Base-by-base conservation (phyloP, 2,113 vertebrate genomes). In the Plecturocebus donacophilus region DNA sequence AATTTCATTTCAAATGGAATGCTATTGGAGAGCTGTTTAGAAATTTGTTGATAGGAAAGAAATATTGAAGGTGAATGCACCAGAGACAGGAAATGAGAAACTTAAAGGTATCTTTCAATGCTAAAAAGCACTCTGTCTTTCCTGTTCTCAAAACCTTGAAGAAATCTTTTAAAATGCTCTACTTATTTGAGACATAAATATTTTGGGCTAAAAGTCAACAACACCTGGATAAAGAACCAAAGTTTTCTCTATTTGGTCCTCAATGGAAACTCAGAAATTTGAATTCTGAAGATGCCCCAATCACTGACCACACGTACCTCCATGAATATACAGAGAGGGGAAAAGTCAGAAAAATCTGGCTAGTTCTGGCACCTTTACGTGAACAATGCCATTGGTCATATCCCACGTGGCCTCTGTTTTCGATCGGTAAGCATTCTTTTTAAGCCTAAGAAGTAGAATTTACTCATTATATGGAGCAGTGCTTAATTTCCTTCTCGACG, bases 1-100 rank as follows among this genome's bases (percentile, higher is more conserved):
- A 94, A 97, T 98, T 96, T 73, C 90, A 93, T 97, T 97, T 96
- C 94, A 95, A 96, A 97, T 96, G 95, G 96, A 96, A 98, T 83
- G 86, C 47, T 91, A 91, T 86, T 92, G 96, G 90, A 97, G 90
- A 97, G 82, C 96, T 97, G 88, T 92, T 96, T 97, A 97, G 87
- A 97, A 97, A 96, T 94, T 40, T 96, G 96, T 97, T 98, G 92
- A 96, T 97, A 96, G 68, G 73, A 96, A 96, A 97, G 91, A 97
- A 97, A 96, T 97, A 97, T 94, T 96, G 95, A 97, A 89, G 92
- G 95, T 96, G 92, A 98, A 96, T 52, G 52, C 92, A 87, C 68
- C 64, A 95, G 92, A 92, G 87, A 94, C 90, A 96, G 97, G 96
- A 98, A 98, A 98, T 97, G 90, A 92, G 96, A 97, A 96, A 96